These are phyloP conservation scores for Marmota monax DNA, from an alignment of 2,113 vertebrate genomes.

Conservation along the genomic window DNA sequence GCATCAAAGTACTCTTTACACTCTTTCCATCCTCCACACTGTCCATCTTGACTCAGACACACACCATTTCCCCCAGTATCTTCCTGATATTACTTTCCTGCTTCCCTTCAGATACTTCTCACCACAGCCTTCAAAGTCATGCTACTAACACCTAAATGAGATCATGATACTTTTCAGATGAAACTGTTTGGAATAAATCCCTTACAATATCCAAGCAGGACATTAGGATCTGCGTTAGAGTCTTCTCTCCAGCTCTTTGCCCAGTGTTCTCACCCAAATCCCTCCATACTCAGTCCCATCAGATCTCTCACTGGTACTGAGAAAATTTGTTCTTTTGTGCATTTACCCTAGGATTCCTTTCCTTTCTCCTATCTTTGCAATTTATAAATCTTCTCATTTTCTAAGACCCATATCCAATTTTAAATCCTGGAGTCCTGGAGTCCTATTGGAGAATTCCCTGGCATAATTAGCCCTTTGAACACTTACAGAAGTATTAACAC, in stretches of 20 bases:
- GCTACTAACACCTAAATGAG: not conserved
- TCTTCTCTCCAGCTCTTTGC: not conserved
- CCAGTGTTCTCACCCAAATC: not conserved
- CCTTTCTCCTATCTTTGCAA: not conserved
- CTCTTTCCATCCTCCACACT: not conserved
- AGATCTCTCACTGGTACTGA: not conserved
- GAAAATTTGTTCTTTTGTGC: not conserved
- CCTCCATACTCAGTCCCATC: not conserved
- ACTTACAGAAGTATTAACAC: not conserved
- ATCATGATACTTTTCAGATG: not conserved
- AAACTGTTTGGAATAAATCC: not conserved
- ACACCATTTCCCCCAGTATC: not conserved
- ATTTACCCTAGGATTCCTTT: not conserved
- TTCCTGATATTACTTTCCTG: not conserved
- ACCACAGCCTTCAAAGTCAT: not conserved
- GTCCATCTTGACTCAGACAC: not conserved
- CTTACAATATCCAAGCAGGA: not conserved
- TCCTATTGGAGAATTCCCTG: not conserved
- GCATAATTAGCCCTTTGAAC: not conserved
- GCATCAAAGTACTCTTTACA: not conserved
- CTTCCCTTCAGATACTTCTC: not conserved
- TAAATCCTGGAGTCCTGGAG: not conserved
- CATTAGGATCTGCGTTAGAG: not conserved
- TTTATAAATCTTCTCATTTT: not conserved
- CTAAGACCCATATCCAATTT: not conserved